Evolutionary conservation across 2,113 vertebrate species (phyloP).

Genomic region (Rhinolophus ferrumequinum): DNA sequence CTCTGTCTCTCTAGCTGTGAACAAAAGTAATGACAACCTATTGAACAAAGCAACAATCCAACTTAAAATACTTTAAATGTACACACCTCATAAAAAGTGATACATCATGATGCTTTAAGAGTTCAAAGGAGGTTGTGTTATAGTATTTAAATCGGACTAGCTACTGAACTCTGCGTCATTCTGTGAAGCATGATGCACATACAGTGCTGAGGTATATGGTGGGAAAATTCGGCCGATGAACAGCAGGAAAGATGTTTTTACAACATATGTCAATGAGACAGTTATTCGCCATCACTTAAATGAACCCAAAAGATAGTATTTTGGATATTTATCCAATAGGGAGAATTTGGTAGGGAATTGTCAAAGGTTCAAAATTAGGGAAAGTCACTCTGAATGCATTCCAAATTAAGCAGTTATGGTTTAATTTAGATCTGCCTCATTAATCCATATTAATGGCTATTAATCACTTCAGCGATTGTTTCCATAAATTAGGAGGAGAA

Average conservation of each 20-base stretch:
- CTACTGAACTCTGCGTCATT: background rate
- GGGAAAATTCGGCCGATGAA: background rate
- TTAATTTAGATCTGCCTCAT: constrained; percentile 51
- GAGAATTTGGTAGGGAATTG: constrained; percentile 31
- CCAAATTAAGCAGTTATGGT: constrained; percentile 8
- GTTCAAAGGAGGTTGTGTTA: background rate
- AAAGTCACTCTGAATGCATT: constrained; percentile 36
- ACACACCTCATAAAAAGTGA: background rate
- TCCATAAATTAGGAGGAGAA: constrained; percentile 16
- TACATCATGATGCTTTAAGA: background rate
- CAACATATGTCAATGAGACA: constrained; percentile 18
- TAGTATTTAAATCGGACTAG: background rate
- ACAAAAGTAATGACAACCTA: background rate
- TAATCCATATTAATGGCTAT: constrained; percentile 32
- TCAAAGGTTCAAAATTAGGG: constrained; percentile 42
- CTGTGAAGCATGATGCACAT: background rate
- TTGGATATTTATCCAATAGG: constrained; percentile 46
- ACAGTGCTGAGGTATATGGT: background rate
- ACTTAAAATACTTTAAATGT: background rate
- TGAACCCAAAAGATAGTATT: constrained; percentile 44
- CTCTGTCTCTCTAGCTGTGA: background rate
- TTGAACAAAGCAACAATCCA: background rate
- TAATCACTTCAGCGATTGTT: constrained; percentile 17
- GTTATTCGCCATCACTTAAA: constrained; percentile 31
- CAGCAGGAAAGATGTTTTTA: constrained; percentile 29